phyloP scores from a whole-genome alignment of 1,140 invertebrate genomes.

The Helicoverpa zea region DNA sequence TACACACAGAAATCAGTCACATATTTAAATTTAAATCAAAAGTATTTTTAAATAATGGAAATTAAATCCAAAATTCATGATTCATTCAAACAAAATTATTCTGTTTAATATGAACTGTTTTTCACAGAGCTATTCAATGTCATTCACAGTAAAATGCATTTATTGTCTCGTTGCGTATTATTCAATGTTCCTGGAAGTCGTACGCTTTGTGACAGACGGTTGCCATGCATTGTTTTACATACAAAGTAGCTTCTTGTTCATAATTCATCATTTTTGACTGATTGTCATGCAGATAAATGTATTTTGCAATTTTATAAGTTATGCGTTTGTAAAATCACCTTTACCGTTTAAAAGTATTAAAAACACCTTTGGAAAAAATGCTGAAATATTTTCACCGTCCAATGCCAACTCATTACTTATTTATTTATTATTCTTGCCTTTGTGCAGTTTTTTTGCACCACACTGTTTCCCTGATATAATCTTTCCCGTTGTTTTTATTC shows the following conservation, averaged over 20 bases:
- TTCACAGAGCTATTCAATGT: background rate
- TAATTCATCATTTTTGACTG: conserved; percentile 19
- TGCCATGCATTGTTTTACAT: conserved; percentile 33
- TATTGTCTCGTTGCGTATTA: background rate
- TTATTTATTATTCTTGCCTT: conserved; percentile 1
- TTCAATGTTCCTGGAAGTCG: conserved; percentile 13
- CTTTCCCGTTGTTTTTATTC: conserved; percentile 31
- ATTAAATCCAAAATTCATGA: background rate
- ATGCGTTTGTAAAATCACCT: conserved; percentile 20
- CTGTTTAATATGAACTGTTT: background rate
- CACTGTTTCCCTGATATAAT: conserved; percentile 16
- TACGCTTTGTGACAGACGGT: conserved; percentile 25
- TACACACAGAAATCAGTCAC: no score
- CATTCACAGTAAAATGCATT: conserved; percentile 15
- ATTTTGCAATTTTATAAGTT: conserved; percentile 20
- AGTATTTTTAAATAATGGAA: background rate
- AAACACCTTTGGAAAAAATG: conserved; percentile 16
- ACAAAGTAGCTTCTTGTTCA: conserved; percentile 18
- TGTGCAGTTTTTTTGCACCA: conserved; percentile 13
- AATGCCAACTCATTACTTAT: conserved; percentile 9
- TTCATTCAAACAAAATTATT: background rate
- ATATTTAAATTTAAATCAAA: no score
- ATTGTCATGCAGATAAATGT: conserved; percentile 31
- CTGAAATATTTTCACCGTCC: conserved; percentile 1
- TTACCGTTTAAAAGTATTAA: background rate